These are phyloP conservation scores for Uria lomvia DNA, from an alignment of 2,113 vertebrate species.

Conservation along the genomic window DNA sequence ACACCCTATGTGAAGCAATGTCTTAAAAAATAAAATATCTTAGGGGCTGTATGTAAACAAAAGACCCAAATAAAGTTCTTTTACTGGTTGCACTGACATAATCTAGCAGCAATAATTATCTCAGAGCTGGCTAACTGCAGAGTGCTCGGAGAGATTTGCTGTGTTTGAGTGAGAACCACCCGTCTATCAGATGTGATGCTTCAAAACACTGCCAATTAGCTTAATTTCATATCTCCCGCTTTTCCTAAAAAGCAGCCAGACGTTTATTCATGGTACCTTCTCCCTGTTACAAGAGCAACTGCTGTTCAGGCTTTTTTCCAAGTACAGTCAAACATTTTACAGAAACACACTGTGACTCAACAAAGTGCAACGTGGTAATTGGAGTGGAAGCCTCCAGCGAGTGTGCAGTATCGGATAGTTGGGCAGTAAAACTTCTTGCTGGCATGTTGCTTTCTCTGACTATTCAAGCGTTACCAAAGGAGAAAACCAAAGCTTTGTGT, in stretches of 20 bases:
- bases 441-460: not conserved
- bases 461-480: not conserved
- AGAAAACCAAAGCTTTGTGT: not conserved
- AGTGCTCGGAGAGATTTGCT: not conserved
- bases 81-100: not conserved
- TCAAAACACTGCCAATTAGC: not conserved
- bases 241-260: not conserved
- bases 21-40: not conserved
- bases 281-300: not conserved
- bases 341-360: not conserved
- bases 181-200: not conserved
- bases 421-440: not conserved
- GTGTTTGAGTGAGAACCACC: not conserved
- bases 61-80: not conserved
- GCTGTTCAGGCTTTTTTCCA: not conserved
- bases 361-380: not conserved
- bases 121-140: not conserved
- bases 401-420: rapidly evolving
- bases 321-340: not conserved
- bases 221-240: not conserved
- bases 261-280: not conserved
- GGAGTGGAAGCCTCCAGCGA: not conserved
- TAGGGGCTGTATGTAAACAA: not conserved
- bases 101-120: not conserved
- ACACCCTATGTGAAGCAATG: not conserved